A percentile compares a stretch with the other conserved stretches of the same genome.
Conservation (phyloP, 2,113 vertebrate species). For the Chlamydotis undulata region DNA sequence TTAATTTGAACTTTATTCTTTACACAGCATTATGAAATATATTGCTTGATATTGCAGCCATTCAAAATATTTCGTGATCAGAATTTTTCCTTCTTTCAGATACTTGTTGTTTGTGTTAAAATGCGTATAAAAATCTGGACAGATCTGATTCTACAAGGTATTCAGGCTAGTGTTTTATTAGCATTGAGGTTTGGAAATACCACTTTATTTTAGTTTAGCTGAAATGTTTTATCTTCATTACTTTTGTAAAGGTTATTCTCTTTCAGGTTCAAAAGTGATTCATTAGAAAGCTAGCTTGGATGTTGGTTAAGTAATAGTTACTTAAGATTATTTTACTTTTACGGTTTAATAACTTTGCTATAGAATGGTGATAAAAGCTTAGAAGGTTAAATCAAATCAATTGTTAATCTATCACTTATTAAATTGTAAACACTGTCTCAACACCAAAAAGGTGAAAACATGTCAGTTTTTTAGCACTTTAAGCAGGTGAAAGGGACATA, state of each 20-base stretch:
- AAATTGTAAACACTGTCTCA: conserved; percentile 65
- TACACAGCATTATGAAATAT: background rate
- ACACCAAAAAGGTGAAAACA: conserved; percentile 62
- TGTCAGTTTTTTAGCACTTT: conserved; percentile 50
- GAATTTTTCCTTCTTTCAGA: background rate
- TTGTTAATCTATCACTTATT: conserved; percentile 59
- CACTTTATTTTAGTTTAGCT: background rate
- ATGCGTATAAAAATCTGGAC: background rate
- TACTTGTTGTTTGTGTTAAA: background rate
- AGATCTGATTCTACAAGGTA: background rate
- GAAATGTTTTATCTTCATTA: background rate
- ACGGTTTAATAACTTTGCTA: conserved; percentile 20
- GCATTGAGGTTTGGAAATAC: background rate
- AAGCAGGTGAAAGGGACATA: conserved; percentile 52
- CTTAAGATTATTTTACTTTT: conserved; percentile 30
- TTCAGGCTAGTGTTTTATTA: background rate
- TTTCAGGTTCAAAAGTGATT: background rate
- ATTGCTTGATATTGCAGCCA: background rate
- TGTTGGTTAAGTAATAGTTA: conserved; percentile 31
- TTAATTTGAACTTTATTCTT: background rate
- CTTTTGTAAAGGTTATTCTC: background rate
- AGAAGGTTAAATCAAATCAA: conserved; percentile 45
- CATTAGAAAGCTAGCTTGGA: background rate
- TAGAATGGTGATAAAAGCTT: conserved; percentile 36
- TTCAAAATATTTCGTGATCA: background rate